Evolutionary conservation across 2,797 vertebrate genomes (phyloP), one percentile per base, ranked within the genome.

Genomic region (Spatula versicolor): DNA sequence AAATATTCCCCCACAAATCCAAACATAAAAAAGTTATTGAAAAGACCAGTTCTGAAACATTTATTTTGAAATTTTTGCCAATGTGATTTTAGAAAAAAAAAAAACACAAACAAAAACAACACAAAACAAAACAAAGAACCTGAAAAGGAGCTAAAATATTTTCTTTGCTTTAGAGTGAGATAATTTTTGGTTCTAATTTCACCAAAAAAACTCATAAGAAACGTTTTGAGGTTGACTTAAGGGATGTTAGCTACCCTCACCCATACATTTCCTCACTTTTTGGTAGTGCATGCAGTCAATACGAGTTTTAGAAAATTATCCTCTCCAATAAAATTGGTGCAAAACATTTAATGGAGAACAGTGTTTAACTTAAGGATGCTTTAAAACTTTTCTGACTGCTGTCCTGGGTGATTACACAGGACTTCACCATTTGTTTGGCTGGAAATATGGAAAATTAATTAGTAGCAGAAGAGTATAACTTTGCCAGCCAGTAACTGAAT

Each of bases 381-480:
- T 94, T 96, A 96, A 93, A 89, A 83, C 82, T 95, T 94, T 90
- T 87, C 66, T 90, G 74, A 45, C 79, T 93, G 73, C 66, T 89
- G 55, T 94, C 79, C 66, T 82, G 35, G 25, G 52, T 92, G 63
- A 76, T 90, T 93, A 59, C 77, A 72, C 12, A 78, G 73, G 73
- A 71, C 28, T 28, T 89, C 43, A 2, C 1, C 43, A 16, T 90
- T 90, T 50, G 13, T 83, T 93, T 95, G 90, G 82, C 80, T 96
- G 71, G 67, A 76, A 92, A 88, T 88, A 89, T 54, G 87, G 94
- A 95, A 97, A 96, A 88, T 92, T 92, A 96, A 93, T 97, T 95
- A 94, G 63, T 59, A 84, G 64, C 80, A 93, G 76, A 88, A 91
- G 45, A 77, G 33, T 85, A 81, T 72, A 92, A 68, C 74, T 91